phyloP scores from a whole-genome alignment of 2,113 vertebrate species.

The Condylura cristata region DNA sequence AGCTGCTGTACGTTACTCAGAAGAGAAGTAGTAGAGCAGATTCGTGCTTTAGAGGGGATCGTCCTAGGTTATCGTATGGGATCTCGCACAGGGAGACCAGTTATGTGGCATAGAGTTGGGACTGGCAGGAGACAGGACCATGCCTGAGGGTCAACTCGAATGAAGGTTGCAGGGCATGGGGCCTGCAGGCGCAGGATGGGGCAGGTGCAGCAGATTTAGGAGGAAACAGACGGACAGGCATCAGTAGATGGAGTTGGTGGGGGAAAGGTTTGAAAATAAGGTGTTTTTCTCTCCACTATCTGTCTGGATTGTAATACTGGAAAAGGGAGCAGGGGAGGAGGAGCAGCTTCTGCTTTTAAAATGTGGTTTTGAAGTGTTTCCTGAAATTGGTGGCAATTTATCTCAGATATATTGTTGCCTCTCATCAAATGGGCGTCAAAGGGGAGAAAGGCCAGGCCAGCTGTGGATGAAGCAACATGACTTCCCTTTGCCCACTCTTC shows the following conservation, averaged over 20 bases:
- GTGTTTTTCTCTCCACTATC: not conserved
- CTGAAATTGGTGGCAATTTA: not conserved
- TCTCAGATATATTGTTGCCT: not conserved
- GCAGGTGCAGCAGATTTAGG: not conserved
- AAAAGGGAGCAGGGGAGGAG: not conserved
- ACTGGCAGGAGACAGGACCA: not conserved
- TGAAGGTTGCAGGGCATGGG: not conserved
- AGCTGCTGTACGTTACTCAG: not conserved
- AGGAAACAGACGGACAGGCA: not conserved
- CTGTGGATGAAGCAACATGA: not conserved
- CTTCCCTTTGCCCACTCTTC: not conserved
- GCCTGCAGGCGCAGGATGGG: too few relatives aligned
- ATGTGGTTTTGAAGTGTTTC: not conserved
- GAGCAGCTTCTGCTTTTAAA: not conserved
- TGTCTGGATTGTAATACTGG: not conserved
- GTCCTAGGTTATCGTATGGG: not conserved
- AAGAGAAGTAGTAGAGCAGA: not conserved
- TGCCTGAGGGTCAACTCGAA: not conserved
- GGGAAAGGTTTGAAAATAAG: not conserved
- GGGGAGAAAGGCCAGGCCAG: not conserved
- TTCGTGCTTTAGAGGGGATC: not conserved
- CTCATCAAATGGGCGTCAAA: not conserved
- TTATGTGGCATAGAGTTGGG: not conserved
- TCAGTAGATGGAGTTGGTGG: not conserved
- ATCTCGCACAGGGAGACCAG: not conserved